A percentile compares a stretch with the other conserved stretches of the same genome.
Evolutionary conservation across 2,113 vertebrate species (phyloP).

Genomic region (Hippocampus zosterae): DNA sequence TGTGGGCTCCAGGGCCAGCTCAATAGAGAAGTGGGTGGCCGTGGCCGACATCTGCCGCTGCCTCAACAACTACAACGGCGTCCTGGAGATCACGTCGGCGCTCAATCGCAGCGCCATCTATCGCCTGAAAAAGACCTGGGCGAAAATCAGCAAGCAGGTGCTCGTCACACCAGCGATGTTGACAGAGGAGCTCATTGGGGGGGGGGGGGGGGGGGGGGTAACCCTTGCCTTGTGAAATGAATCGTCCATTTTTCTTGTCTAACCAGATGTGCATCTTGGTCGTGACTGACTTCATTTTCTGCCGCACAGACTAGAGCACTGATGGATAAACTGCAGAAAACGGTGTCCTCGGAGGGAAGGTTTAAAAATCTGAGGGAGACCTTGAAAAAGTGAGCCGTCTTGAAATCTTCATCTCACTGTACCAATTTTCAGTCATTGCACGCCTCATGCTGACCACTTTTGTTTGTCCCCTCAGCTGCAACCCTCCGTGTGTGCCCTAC

Average conservation of each 20-base stretch:
- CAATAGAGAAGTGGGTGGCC: slow-evolving; percentile 97
- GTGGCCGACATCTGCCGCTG: slow-evolving; percentile 97
- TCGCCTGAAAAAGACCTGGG: slow-evolving; percentile 97
- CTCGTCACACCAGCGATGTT: too few relatives aligned
- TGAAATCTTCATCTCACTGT: not conserved
- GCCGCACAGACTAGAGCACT: slow-evolving; percentile 85
- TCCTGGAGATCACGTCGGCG: slow-evolving; percentile 95
- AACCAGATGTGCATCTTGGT: slow-evolving; percentile 6
- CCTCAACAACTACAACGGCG: slow-evolving; percentile 94
- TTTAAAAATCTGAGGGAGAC: slow-evolving; percentile 99
- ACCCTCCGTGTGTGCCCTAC: slow-evolving; percentile 94
- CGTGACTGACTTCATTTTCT: slow-evolving; percentile 24
- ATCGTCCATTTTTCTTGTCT: not conserved
- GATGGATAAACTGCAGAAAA: slow-evolving; percentile 99
- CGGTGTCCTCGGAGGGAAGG: slow-evolving; percentile 94
- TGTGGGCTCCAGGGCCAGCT: slow-evolving; percentile 83
- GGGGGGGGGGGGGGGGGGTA: not conserved
- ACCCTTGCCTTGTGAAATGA: not conserved
- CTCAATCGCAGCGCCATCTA: slow-evolving; percentile 98
- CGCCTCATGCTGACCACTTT: not conserved
- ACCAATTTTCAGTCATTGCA: not conserved
- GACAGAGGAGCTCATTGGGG: too few relatives aligned
- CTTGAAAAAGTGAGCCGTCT: slow-evolving; percentile 86
- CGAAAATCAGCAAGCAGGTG: slow-evolving; percentile 95
- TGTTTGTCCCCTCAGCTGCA: slow-evolving; percentile 76